These are phyloP conservation scores for pig (Sus scrofa) DNA, from an alignment of 2,113 vertebrate genomes.

Conservation along the genomic window T2T-Sscrofa CM000816.6:20238501-20239000, in stretches of 20 bases:
- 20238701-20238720: no score
- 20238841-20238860: no score
- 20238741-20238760: no score
- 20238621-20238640: not conserved
- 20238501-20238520: not conserved
- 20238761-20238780: no score
- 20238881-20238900: no score
- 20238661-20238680: accelerated
- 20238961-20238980: slow-evolving; percentile 76
- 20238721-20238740: no score
- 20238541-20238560: not conserved
- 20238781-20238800: no score
- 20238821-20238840: no score
- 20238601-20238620: no score
- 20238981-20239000: slow-evolving; percentile 59
- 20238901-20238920: slow-evolving; percentile 83
- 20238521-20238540: not conserved
- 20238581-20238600: accelerated
- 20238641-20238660: no score
- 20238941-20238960: slow-evolving; percentile 81
- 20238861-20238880: no score
- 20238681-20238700: not conserved
- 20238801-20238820: no score
- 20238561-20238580: not conserved
- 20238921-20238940: slow-evolving; percentile 85